phyloP scores from a whole-genome alignment of 2,888 invertebrate species.

The Ischnura elegans region DNA sequence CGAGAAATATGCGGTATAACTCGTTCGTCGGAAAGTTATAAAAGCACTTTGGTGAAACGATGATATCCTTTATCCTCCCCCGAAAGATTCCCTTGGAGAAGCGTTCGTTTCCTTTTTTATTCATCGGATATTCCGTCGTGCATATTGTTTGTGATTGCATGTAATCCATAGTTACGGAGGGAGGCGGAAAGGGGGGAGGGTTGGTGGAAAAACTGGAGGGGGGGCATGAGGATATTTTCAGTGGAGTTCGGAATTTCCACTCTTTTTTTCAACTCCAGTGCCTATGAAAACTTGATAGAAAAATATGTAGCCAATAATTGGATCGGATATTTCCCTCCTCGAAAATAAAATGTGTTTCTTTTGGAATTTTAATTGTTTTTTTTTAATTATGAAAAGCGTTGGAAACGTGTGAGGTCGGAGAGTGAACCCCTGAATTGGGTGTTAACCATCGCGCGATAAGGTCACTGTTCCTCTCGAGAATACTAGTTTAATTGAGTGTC shows the following conservation, averaged over 20 bases:
- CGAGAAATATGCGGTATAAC: neutral
- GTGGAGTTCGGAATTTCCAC: neutral
- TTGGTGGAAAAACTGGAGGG: neutral
- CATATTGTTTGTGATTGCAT: neutral
- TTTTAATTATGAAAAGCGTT: too few relatives aligned
- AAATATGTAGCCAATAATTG: neutral
- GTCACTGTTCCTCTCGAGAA: too few relatives aligned
- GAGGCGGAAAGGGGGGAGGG: neutral
- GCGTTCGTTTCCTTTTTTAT: neutral
- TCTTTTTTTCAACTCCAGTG: neutral
- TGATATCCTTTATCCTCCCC: neutral
- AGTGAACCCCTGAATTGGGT: too few relatives aligned
- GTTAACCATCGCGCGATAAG: too few relatives aligned
- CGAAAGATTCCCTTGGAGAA: neutral
- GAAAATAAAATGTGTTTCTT: too few relatives aligned
- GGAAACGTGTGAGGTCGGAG: too few relatives aligned
- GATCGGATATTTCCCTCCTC: neutral
- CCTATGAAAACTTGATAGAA: neutral
- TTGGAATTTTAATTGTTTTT: too few relatives aligned
- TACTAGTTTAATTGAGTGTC: too few relatives aligned
- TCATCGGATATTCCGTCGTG: neutral
- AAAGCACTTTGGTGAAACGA: neutral
- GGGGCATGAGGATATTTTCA: too few relatives aligned
- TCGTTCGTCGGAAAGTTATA: neutral
- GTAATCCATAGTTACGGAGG: neutral